A percentile compares a stretch with the other conserved stretches of the same genome.
Conservation (phyloP, 2,113 vertebrate species). For the Oenanthe oenanthe region DNA sequence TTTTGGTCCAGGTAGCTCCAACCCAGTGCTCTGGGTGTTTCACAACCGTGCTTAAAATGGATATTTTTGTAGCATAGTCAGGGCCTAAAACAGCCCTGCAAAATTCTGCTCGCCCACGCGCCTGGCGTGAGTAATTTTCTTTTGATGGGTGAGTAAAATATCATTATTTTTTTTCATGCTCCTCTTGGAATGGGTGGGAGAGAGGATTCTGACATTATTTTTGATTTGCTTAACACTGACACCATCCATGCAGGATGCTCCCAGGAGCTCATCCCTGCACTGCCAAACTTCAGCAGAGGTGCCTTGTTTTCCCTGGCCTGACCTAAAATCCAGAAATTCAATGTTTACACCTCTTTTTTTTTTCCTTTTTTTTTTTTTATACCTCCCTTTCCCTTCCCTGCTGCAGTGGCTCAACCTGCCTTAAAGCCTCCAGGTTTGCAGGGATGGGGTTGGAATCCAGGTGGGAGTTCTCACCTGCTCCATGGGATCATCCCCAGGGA, state of each 20-base stretch:
- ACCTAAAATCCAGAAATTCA: background rate
- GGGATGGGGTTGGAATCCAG: background rate
- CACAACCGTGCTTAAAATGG: slow-evolving; percentile 52
- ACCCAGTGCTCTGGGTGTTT: background rate
- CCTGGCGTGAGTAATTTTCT: slow-evolving; percentile 74
- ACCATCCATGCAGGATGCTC: background rate
- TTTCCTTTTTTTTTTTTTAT: background rate
- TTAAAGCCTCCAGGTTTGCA: rapidly evolving
- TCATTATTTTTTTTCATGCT: slow-evolving; percentile 33
- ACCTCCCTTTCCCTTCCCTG: background rate
- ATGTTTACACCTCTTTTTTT: background rate
- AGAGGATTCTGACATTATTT: slow-evolving; percentile 48
- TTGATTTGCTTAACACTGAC: background rate
- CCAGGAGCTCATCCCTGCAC: background rate
- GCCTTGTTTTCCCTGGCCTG: background rate
- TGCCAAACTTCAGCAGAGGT: background rate
- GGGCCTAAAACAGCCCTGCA: slow-evolving; percentile 73
- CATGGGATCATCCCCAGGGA: no score
- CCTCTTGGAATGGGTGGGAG: slow-evolving; percentile 62
- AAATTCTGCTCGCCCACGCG: slow-evolving; percentile 63
- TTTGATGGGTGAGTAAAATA: slow-evolving; percentile 75
- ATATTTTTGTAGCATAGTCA: slow-evolving; percentile 71
- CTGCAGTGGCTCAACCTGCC: background rate
- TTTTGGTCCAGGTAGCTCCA: slow-evolving; percentile 8
- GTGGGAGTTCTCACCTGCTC: background rate